phyloP scores from a whole-genome alignment of 1,140 invertebrate genomes.

The Reticulitermes speratus region DNA sequence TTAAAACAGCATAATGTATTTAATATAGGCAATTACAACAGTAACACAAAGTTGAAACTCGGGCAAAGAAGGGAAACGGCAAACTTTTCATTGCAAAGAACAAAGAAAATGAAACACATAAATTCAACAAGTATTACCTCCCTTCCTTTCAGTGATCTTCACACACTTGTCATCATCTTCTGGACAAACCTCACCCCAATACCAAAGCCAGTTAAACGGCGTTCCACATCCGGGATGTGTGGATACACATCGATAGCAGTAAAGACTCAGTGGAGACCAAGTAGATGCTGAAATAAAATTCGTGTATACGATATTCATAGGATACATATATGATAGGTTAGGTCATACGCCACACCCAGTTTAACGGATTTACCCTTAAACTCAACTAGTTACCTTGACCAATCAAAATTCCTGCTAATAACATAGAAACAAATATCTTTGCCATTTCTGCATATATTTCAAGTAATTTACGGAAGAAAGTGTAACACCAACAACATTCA shows the following conservation, averaged over 20 bases:
- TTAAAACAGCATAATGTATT: not conserved
- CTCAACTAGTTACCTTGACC: not conserved
- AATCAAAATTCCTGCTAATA: not conserved
- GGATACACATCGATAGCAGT: constrained; percentile 84
- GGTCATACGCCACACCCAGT: not conserved
- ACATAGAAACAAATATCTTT: not conserved
- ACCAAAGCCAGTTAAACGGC: constrained; percentile 79
- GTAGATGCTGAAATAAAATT: not conserved
- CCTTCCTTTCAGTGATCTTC: constrained; percentile 84
- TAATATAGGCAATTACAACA: not conserved
- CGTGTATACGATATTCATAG: not conserved
- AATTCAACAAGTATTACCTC: constrained; percentile 57
- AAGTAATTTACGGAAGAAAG: not conserved
- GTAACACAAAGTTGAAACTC: not conserved
- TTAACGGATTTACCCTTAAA: not conserved
- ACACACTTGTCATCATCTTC: constrained; percentile 86
- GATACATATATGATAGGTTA: not conserved
- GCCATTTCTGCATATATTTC: not conserved
- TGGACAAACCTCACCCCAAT: constrained; percentile 73
- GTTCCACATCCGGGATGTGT: constrained; percentile 84
- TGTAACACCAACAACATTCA: no score
- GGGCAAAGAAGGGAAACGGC: not conserved
- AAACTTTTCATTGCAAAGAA: not conserved
- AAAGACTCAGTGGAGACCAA: constrained; percentile 31
- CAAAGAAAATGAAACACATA: not conserved